Evolutionary conservation across 2,797 vertebrate genomes (phyloP).

Genomic region (Thamnophis elegans): DNA sequence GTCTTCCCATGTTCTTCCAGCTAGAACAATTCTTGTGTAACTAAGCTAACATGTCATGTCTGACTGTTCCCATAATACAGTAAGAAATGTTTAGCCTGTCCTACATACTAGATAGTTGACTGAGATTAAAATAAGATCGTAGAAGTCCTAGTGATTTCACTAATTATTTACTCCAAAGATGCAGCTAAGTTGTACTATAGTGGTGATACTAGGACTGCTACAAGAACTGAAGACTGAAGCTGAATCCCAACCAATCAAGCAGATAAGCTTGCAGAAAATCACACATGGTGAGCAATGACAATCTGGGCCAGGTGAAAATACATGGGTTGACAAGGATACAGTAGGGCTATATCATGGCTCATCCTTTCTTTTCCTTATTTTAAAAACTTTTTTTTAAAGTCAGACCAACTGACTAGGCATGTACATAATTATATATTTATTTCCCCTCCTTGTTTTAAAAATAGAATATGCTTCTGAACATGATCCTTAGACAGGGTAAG

Average conservation of each 20-base stretch:
- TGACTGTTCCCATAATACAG: not conserved
- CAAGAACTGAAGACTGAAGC: not conserved
- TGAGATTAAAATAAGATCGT: not conserved
- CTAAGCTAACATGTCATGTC: not conserved
- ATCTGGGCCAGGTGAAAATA: not conserved
- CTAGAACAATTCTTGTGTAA: not conserved
- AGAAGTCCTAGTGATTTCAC: not conserved
- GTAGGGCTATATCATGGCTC: not conserved
- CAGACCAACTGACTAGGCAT: not conserved
- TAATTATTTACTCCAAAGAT: not conserved
- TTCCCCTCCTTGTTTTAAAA: not conserved
- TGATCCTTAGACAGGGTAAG: not conserved
- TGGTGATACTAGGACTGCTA: not conserved
- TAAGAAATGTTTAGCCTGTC: not conserved
- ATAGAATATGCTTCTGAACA: not conserved
- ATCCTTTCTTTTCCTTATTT: not conserved
- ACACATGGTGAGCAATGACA: not conserved
- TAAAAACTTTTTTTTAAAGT: not conserved
- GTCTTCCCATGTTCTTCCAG: too few relatives aligned
- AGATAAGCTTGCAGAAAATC: not conserved
- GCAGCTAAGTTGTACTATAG: not conserved
- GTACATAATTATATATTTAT: not conserved
- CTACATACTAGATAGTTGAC: not conserved
- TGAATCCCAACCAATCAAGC: not conserved
- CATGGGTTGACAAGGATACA: not conserved